Evolutionary conservation across 2,888 invertebrate genomes (phyloP).

Genomic region (Sipunculus nudus): DNA sequence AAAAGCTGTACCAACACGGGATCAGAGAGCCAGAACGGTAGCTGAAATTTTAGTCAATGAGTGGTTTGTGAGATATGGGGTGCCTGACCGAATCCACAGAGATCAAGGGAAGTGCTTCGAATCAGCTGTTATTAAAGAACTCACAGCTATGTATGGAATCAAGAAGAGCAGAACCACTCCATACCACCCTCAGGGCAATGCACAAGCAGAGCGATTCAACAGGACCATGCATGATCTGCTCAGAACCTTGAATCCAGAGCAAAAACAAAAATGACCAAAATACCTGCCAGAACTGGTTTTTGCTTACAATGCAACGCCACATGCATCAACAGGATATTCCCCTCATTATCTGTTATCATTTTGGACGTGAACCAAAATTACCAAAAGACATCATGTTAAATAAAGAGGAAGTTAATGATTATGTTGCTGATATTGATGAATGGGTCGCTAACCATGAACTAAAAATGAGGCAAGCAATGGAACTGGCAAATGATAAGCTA

Average conservation of each 20-base stretch:
- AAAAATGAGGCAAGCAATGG: too few relatives aligned
- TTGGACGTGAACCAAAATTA: conserved; percentile 21
- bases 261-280: conserved; percentile 33
- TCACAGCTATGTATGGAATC: conserved; percentile 30
- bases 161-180: conserved; percentile 26
- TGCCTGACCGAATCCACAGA: conserved; percentile 19
- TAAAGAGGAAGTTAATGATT: background rate
- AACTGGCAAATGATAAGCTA: too few relatives aligned
- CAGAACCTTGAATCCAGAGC: conserved; percentile 21
- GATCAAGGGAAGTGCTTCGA: conserved; percentile 23
- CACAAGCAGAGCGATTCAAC: conserved; percentile 23
- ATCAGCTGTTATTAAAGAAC: conserved; percentile 9
- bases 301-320: conserved; percentile 13
- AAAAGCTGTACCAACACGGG: conserved; percentile 21
- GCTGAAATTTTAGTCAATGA: conserved; percentile 19
- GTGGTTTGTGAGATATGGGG: conserved; percentile 27
- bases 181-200: conserved; percentile 24
- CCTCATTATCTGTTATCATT: conserved; percentile 19
- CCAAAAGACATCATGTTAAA: conserved; percentile 20
- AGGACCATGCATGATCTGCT: conserved; percentile 32
- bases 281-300: conserved; percentile 25
- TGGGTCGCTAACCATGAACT: conserved; percentile 18
- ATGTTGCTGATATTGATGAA: background rate
- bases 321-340: conserved; percentile 21
- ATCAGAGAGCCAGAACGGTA: conserved; percentile 23